Evolutionary conservation across 1,140 invertebrate species (phyloP), one percentile per base, ranked within the genome.

Genomic region (Drosophila arawakana): DNA sequence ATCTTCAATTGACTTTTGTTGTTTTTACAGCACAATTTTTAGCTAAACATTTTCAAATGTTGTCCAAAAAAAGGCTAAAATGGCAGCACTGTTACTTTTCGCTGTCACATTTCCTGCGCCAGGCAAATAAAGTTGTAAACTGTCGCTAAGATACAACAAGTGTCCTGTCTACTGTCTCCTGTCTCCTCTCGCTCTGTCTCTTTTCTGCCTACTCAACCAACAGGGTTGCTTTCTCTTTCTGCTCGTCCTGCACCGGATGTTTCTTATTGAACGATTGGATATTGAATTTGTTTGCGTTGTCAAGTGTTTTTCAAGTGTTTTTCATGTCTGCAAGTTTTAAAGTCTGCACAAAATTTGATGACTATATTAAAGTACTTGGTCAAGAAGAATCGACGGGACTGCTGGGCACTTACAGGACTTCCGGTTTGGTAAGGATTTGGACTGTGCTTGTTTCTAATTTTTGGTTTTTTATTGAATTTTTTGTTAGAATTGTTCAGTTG

Each of bases 91-190:
- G 25, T 30, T 30, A 30, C 25, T 30, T 30, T 37, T 61, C 37
- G 66, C 68, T 73, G 70, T 6, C 54, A 83, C 82, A 83, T 80
- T 89, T 83, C 82, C 82, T 86, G 84, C 80, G 73, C 61, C 73
- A 89, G 74, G 84, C 82, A 86, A 86, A 86, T 86, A 86, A 86
- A 67, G 72, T 70, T 74, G 67, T 74, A 41, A 83, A 65, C 76
- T 76, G 82, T 85, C 83, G 83, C 83, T 83, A 54, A 60, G 50
- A 49, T 55, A 81, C 70, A 85, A 81, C 81, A 83, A 84, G 81
- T 83, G 71, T 25, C 44, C 39, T 25, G 62, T 34, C n/a, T 50
- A 9, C 11, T n/a, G 10, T n/a, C 39, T 41, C 7, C 8, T 2
- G 39, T 2, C 39, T 43, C 10, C 10, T 43, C 10, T 11, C 39